Percentiles rank a stretch among this genome's conserved stretches.
phyloP scores from a whole-genome alignment of 2,113 vertebrate genomes.

The Ellobius talpinus region DNA sequence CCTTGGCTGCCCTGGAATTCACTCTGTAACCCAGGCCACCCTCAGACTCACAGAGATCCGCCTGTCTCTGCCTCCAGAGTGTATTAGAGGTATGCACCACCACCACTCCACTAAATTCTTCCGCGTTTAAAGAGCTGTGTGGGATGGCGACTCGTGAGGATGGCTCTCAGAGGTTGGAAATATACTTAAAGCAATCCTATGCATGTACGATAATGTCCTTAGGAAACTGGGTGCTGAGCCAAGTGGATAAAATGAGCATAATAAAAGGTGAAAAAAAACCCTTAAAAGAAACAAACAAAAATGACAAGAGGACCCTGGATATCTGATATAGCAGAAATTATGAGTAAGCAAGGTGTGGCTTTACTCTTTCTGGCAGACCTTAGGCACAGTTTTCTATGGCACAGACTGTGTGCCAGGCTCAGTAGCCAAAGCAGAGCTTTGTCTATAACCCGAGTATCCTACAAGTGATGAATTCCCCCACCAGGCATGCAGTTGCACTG shows the following conservation, averaged over 20 bases:
- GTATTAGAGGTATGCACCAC: not conserved
- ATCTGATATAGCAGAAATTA: not conserved
- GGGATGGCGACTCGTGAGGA: not conserved
- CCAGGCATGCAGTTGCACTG: not conserved
- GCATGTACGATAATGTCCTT: not conserved
- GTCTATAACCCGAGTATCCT: not conserved
- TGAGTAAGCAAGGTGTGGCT: not conserved
- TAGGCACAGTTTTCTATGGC: not conserved
- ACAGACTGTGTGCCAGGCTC: not conserved
- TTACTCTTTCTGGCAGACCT: too few relatives aligned
- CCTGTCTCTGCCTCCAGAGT: not conserved
- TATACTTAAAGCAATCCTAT: not conserved
- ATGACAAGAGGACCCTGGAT: not conserved
- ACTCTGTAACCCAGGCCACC: not conserved
- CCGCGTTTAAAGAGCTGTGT: not conserved
- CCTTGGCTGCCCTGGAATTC: not conserved
- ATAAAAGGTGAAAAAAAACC: not conserved
- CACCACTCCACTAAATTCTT: not conserved
- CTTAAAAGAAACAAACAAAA: not conserved
- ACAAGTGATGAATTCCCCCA: not conserved
- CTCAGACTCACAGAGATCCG: not conserved
- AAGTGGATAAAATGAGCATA: not conserved
- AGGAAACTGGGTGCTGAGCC: not conserved
- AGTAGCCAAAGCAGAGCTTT: not conserved
- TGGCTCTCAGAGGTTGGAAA: not conserved